These are phyloP conservation scores for Mohoua ochrocephala DNA, from an alignment of 2,113 vertebrate species.

Conservation along the genomic window DNA sequence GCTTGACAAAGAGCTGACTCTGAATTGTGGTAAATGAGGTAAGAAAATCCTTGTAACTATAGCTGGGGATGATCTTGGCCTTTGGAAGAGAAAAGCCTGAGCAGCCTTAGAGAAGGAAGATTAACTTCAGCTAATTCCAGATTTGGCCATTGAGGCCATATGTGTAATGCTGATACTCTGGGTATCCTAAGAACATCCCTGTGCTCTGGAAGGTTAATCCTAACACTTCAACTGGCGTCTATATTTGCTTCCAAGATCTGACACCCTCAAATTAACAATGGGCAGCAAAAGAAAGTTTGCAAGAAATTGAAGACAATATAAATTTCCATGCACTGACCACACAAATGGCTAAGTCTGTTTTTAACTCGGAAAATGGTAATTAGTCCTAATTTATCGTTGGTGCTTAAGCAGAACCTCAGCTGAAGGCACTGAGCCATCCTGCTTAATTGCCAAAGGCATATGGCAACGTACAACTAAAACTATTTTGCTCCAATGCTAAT, in stretches of 20 bases:
- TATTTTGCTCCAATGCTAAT: neutral
- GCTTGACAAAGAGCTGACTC: neutral
- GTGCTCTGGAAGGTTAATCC: neutral
- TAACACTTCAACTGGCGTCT: neutral
- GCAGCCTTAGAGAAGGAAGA: neutral
- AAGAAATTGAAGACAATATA: neutral
- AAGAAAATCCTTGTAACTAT: neutral
- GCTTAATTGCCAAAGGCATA: neutral
- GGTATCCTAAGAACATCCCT: neutral
- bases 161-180: neutral
- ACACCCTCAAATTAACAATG: neutral
- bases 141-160: neutral
- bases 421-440: neutral
- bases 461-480: conserved; percentile 11
- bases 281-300: neutral
- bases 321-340: neutral
- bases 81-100: neutral
- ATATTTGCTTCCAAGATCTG: neutral
- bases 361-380: neutral
- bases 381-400: neutral
- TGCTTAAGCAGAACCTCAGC: neutral
- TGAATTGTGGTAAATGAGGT: neutral
- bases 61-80: neutral
- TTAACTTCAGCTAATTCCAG: neutral
- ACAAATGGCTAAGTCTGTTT: neutral